A percentile compares a stretch with the other conserved stretches of the same genome.
These are phyloP conservation scores for Mastomys natalensis DNA, from an alignment of 2,113 vertebrate genomes.

Conservation along the genomic window DNA sequence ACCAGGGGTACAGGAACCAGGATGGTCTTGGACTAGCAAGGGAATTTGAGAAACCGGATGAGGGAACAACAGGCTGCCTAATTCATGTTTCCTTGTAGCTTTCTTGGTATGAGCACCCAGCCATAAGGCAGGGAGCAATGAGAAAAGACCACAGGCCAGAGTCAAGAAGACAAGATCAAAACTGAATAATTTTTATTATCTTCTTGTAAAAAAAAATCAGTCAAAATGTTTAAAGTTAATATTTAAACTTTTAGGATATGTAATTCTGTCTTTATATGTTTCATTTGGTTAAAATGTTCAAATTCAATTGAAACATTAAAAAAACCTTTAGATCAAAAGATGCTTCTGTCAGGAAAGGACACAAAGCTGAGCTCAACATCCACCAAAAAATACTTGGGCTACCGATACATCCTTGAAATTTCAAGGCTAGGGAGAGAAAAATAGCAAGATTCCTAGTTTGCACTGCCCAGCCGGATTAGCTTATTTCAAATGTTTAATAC, in stretches of 20 bases:
- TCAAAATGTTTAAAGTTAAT: background rate
- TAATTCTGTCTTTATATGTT: background rate
- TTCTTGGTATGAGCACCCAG: background rate
- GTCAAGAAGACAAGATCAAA: background rate
- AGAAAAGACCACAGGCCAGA: background rate
- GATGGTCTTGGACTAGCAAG: background rate
- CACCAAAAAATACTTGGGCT: background rate
- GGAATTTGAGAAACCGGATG: background rate
- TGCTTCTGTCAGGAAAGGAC: background rate
- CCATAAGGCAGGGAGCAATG: background rate
- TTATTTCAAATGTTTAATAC: background rate
- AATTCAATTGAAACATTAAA: background rate
- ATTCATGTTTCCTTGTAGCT: background rate
- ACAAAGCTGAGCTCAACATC: background rate
- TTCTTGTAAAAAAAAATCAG: background rate
- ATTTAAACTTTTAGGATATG: background rate
- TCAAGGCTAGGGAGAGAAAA: background rate
- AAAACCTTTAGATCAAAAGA: background rate
- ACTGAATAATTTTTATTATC: background rate
- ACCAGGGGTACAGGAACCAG: background rate
- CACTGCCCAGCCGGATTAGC: fast-evolving
- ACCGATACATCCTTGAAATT: background rate
- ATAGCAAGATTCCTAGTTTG: too few species aligned
- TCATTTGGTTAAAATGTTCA: background rate
- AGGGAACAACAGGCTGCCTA: background rate